Base-by-base conservation (phyloP, 1,140 invertebrate species). In the Bombus sibiricus region DNA sequence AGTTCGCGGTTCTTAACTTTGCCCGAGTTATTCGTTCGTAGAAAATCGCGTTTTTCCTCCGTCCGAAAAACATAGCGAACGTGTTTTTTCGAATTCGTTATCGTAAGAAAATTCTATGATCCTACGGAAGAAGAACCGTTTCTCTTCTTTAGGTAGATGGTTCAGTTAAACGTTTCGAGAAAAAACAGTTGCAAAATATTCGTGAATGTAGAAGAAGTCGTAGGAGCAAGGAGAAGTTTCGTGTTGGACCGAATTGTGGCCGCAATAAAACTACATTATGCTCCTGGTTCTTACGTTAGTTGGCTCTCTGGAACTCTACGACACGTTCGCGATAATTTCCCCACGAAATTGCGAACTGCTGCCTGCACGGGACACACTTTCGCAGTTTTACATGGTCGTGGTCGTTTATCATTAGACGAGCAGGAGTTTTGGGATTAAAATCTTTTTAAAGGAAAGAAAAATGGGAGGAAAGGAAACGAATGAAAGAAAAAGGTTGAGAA, bases 281-380 rank as follows among this genome's bases (percentile, higher is more conserved):
- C 57, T 69, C 41, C 82, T 47, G 77, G 82, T 89, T 81, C 87
- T 75, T 88, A 74, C 74, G 74, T 53, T 59, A 64, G 87, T 80
- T 66, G 47, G 15, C 34, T 34, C 25, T 34, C 47, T 34, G 81
- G 59, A 68, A 73, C 74, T 57, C 68, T 34, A 47, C 86, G 81
- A 86, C 81, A 84, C 82, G 53, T 72, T 88, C 62, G 88, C 82
- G 77, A 88, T 88, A 89, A 88, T 87, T 85, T 88, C 64, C 43
- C 66, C 5, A 32, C 81, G 69, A 68, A 88, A 74, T 75, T 86
- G 68, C 79, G 68, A 85, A 80, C 69, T 78, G 66, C 78, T 41
- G 69, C 83, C 75, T 57, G 66, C 34, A 22, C 76, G 75, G 57
- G 64, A 79, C 59, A 68, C 64, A 76, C 47, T 62, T 77, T 66